Evolutionary conservation across 1,140 invertebrate genomes (phyloP), one percentile per base, ranked within the genome.

Genomic region (Mycetomoellerius zeteki): DNA sequence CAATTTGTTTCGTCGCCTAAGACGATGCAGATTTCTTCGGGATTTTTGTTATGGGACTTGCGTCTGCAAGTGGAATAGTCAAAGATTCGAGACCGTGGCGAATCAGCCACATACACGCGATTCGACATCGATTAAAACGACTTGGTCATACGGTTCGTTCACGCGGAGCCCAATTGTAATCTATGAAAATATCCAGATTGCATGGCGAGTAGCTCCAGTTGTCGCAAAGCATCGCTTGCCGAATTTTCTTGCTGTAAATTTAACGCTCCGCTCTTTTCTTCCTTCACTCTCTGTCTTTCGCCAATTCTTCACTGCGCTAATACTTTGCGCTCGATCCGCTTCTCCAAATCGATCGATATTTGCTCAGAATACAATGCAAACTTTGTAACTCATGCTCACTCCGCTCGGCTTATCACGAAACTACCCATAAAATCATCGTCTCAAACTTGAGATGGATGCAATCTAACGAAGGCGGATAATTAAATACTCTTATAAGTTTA

Each of bases 121-220:
- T 47, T 60, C 37, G 54, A 7, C 54, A 30, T 84, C 50, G 37
- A 62, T 7, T 54, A 80, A 80, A 86, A 71, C 4, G 33, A 89
- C 21, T 52, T 86, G 64, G 12, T 69, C 56, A 27, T 72, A 58
- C 19, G 76, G 3, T 77, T 77, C 6, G 19, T 75, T 58, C 37
- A 19, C 54, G 43, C 64, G 69, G 33, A 27, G 80, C 21, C 60
- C 21, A 50, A 75, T 27, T 58, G n/a, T 69, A 60, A 75, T 84
- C 30, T 21, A 43, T 43, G 10, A 37, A 30, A 47, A 75, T 50
- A 84, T 84, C n/a, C 77, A 65, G 86, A 90, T 71, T 86, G 82
- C 87, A 92, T 88, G 89, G 75, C 81, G 87, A 87, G 72, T 88
- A 90, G 82, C 54, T 90, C 88, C 73, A 80, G 77, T 81, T 88